A percentile compares a stretch with the other conserved stretches of the same genome.
Conservation (phyloP, 2,797 vertebrate species). For the Enteromius radiatus region DNA sequence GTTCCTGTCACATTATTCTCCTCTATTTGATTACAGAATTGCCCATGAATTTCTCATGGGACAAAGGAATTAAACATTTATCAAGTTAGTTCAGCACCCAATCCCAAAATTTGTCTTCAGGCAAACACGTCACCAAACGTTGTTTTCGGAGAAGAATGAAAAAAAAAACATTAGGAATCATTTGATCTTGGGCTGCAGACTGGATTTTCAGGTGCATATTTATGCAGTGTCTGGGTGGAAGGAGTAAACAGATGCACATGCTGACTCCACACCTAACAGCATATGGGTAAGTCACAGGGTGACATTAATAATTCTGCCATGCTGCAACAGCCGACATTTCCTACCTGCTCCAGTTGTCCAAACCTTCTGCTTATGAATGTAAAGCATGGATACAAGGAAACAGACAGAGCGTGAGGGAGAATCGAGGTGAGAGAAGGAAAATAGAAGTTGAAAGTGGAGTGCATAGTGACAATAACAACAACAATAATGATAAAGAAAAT, state of each 20-base stretch:
- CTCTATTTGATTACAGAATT: slow-evolving; percentile 48
- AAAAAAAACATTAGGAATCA: slow-evolving; percentile 11
- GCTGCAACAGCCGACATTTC: slow-evolving; percentile 50
- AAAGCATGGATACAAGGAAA: slow-evolving; percentile 41
- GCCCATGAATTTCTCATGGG: slow-evolving; percentile 15
- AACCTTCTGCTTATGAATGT: slow-evolving; percentile 60
- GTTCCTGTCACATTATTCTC: slow-evolving; percentile 37
- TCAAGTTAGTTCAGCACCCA: slow-evolving; percentile 38
- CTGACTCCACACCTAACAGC: slow-evolving; percentile 63
- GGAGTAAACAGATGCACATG: slow-evolving; percentile 64
- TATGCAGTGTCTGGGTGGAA: slow-evolving; percentile 60
- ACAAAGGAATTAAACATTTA: slow-evolving; percentile 54
- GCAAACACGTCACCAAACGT: not conserved
- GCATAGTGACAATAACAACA: not conserved
- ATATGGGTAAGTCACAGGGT: slow-evolving; percentile 64
- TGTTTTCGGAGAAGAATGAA: slow-evolving; percentile 4
- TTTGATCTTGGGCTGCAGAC: slow-evolving; percentile 41
- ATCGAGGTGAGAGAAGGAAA: slow-evolving; percentile 8
- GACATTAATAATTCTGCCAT: slow-evolving; percentile 63
- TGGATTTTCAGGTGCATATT: slow-evolving; percentile 55
- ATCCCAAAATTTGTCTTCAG: slow-evolving; percentile 30
- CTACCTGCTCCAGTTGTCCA: slow-evolving; percentile 59
- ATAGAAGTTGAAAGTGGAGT: not conserved
- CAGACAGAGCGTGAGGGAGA: slow-evolving; percentile 22
- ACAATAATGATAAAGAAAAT: not conserved